Base-by-base conservation (phyloP, 2,797 vertebrate species). In the Lates japonicus region DNA sequence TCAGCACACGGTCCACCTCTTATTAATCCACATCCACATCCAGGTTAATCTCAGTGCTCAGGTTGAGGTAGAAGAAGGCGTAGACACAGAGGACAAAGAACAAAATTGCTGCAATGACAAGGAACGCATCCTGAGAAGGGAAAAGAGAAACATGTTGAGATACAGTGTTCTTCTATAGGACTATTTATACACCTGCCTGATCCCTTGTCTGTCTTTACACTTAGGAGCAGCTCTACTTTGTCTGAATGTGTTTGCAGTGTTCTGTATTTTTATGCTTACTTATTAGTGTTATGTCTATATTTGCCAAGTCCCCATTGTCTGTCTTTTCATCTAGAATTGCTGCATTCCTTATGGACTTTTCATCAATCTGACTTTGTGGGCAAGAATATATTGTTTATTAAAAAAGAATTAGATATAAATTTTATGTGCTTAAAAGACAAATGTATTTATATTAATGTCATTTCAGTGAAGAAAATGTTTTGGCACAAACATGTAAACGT, bases 51-150 rank as follows among this genome's bases (percentile, higher is more conserved):
- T 97, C 96, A 0, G 90, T 92, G 63, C 96, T 97, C 85, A 99
- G 94, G 90, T 98, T 98, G 91, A 98, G 97, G 95, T 98, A 99
- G 96, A 99, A 99, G 93, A 98, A 97, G 82, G 97, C 96, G 80
- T 99, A 99, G 84, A 98, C 92, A 42, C 96, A 97, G 88, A 99
- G 87, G 31, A 99, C 92, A 44, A 99, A 96, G 70, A 97, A 88
- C 79, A 97, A 77, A 67, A 98, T 95, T 9, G 98, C 97, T 39
- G 92, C 93, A 41, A 98, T 84, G 55, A 99, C 92, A 84, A 99
- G 96, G 82, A 96, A 92, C 6, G 95, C 95, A 94, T 99, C 98
- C 98, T 99, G 92, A 59, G 44, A 42, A 49, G 55, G 31, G 63
- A 19, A 74, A 33, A 87, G 25, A 78, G 20, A 55, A 33, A 5